A percentile compares a stretch with the other conserved stretches of the same genome.
phyloP scores from a whole-genome alignment of 2,113 vertebrate species.

The Lota lota region DNA sequence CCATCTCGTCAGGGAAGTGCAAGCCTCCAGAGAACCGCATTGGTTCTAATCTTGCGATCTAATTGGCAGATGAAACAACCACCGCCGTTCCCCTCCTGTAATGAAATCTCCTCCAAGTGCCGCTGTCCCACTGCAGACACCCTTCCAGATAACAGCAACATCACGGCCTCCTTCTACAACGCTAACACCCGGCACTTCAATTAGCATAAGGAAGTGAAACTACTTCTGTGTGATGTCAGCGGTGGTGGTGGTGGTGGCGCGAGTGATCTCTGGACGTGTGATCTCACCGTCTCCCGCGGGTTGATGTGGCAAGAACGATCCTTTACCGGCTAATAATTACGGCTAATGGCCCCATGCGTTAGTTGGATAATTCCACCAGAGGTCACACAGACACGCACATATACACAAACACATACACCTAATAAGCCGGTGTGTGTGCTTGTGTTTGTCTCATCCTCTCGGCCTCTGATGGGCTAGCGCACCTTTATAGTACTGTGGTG shows the following conservation, averaged over 20 bases:
- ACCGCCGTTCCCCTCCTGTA: slow-evolving; percentile 18
- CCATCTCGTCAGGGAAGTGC: slow-evolving; percentile 66
- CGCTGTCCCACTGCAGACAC: neutral
- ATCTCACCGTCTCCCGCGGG: neutral
- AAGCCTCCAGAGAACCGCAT: slow-evolving; percentile 55
- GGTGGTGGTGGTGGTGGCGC: slow-evolving; percentile 5
- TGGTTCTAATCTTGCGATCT: slow-evolving; percentile 56
- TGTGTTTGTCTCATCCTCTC: neutral
- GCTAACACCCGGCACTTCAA: neutral
- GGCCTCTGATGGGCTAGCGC: neutral
- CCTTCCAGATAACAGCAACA: neutral
- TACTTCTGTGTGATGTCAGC: slow-evolving; percentile 13
- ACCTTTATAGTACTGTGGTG: neutral
- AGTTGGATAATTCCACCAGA: slow-evolving; percentile 21
- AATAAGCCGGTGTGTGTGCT: neutral
- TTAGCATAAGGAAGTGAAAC: too few species aligned
- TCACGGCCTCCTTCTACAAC: neutral
- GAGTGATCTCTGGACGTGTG: neutral
- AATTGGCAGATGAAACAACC: slow-evolving; percentile 45
- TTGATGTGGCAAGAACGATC: slow-evolving; percentile 9
- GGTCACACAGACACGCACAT: neutral
- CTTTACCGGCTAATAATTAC: slow-evolving; percentile 26
- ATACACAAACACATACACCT: neutral
- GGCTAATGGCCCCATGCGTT: slow-evolving; percentile 35
- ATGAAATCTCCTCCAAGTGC: neutral